These are phyloP conservation scores for Diprion similis DNA, from an alignment of 1,140 invertebrate genomes.

Conservation along the genomic window DNA sequence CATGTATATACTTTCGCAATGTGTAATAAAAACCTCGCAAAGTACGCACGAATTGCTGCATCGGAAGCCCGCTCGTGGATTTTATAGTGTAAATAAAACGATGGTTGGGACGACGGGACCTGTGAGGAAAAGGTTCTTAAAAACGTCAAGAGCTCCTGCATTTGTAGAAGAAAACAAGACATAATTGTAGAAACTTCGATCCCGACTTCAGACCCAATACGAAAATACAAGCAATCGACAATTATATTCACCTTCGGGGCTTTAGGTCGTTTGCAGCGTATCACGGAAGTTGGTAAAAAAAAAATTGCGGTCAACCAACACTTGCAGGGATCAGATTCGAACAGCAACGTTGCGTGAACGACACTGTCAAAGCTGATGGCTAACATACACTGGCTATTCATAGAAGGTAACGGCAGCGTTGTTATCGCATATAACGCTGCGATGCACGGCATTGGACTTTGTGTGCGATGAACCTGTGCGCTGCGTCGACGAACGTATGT, in stretches of 20 bases:
- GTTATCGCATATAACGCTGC: background rate
- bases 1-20: constrained; percentile 12
- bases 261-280: background rate
- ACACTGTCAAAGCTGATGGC: too few relatives aligned
- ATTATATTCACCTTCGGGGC: background rate
- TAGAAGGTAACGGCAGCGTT: background rate
- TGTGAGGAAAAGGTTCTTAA: too few relatives aligned
- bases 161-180: too few relatives aligned
- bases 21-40: constrained; percentile 21
- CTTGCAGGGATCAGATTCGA: background rate
- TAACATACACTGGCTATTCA: too few relatives aligned
- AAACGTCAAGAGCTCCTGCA: too few relatives aligned
- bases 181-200: too few relatives aligned
- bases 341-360: too few relatives aligned
- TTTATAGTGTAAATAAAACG: too few relatives aligned
- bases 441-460: background rate
- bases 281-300: background rate
- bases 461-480: background rate
- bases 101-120: too few relatives aligned
- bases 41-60: constrained; percentile 19
- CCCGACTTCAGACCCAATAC: too few relatives aligned
- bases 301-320: background rate
- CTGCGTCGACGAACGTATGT: background rate
- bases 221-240: background rate
- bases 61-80: background rate